Evolutionary conservation across 2,797 vertebrate species (phyloP), one percentile per base, ranked within the genome.

Genomic region (Clangula hyemalis): DNA sequence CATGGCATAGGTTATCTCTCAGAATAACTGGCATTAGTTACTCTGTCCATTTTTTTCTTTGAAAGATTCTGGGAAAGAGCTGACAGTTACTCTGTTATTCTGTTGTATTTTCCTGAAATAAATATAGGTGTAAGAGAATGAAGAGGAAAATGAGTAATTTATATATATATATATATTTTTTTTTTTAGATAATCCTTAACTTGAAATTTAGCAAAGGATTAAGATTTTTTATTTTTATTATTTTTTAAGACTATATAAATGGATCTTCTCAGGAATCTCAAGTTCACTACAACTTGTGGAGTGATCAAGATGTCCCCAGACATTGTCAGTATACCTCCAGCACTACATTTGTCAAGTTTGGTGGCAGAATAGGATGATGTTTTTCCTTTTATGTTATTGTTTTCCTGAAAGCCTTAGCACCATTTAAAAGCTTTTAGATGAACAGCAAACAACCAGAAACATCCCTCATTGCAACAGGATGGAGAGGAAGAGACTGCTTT

Each of bases 61-160:
- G 8, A 84, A 62, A 62, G 19, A 21, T 27, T 57, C 32, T 57
- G 34, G 45, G 25, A 77, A 80, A 61, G 30, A 68, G 4, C 14
- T 77, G 43, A 11, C 14, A 56, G 30, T 83, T 82, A 10, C 43
- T 8, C 70, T 85, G 18, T 14, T 64, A 47, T 34, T 32, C 15
- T 73, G 13, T 56, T 90, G 41, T 2, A 36, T 87, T 82, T 94
- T 84, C 8, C 24, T 89, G 27, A n/a, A 87, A 71, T 49, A 89
- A 87, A 36, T 76, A 43, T 8, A 73, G 9, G 13, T 43, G 32
- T 32, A 79, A 78, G 14, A 66, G 1, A 43, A 24, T 22, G 71
- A 79, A 54, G 25, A 1, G 3, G 8, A 79, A 70, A 21, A 1
- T 2, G 5, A 83, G 28, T 27, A 69, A n/a, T n/a, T n/a, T n/a